Conservation (phyloP, 2,888 invertebrate species). For the Ormyrus pomaceus region DNA sequence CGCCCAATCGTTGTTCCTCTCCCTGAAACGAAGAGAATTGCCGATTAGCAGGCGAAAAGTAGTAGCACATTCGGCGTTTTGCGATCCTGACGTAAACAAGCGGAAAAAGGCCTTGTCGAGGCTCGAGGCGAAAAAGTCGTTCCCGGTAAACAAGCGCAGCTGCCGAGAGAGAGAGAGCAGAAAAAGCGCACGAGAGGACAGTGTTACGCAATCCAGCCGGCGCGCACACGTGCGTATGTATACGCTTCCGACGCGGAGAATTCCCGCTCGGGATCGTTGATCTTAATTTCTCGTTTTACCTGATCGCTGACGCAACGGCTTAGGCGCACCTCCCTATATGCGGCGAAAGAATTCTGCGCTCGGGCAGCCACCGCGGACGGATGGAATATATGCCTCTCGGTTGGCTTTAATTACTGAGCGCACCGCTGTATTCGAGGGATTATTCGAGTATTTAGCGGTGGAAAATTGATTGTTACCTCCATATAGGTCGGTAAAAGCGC, state of each 20-base stretch:
- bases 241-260: constrained; percentile 18
- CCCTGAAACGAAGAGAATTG: constrained; percentile 66
- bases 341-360: constrained; percentile 10
- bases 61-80: not conserved
- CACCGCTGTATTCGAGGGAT: too few relatives aligned
- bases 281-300: constrained; percentile 56
- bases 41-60: not conserved
- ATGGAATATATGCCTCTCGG: not conserved
- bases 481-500: too few relatives aligned
- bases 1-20: constrained; percentile 78
- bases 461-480: too few relatives aligned
- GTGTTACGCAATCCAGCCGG: constrained; percentile 18
- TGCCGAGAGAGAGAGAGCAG: not conserved
- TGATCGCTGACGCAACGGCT: constrained; percentile 32
- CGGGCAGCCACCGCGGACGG: not conserved
- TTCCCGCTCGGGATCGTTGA: constrained; percentile 49
- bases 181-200: not conserved
- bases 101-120: constrained; percentile 9
- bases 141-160: constrained; percentile 5
- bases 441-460: too few relatives aligned
- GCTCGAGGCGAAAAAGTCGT: not conserved
- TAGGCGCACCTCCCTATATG: constrained; percentile 11
- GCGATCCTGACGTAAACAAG: not conserved
- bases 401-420: not conserved
- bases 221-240: constrained; percentile 11